Conservation (phyloP, 1,140 invertebrate genomes). For the Mya arenaria region DNA sequence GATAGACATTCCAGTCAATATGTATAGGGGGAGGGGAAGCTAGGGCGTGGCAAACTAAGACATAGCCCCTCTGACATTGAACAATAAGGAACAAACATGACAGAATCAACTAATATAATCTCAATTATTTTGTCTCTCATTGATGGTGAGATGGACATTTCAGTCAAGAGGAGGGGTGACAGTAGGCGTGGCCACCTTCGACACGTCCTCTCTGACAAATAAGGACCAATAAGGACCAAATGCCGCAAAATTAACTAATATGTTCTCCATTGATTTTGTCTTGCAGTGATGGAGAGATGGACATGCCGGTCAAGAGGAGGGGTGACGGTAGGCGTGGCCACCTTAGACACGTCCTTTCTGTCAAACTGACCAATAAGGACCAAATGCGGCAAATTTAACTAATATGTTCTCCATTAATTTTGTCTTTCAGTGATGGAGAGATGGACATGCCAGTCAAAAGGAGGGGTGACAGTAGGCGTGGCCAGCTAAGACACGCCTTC, state of each 20-base stretch:
- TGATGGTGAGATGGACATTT: constrained; percentile 43
- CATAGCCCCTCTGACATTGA: too few relatives aligned
- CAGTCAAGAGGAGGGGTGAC: not conserved
- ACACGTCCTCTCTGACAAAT: constrained; percentile 74
- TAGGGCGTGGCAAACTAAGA: too few relatives aligned
- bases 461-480: not conserved
- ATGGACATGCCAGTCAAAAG: constrained; percentile 22
- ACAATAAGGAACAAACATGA: too few relatives aligned
- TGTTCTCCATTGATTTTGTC: too few relatives aligned
- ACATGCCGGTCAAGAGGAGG: constrained; percentile 10
- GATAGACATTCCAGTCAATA: too few relatives aligned
- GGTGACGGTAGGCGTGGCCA: not conserved
- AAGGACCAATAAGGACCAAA: too few relatives aligned
- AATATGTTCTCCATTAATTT: too few relatives aligned
- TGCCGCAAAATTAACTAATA: too few relatives aligned
- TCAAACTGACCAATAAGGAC: too few relatives aligned
- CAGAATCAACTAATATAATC: too few relatives aligned
- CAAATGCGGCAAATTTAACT: too few relatives aligned
- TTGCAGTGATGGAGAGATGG: constrained; percentile 49
- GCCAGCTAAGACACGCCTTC: constrained; percentile 68
- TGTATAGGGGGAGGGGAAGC: too few relatives aligned
- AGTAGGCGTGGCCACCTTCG: constrained; percentile 52
- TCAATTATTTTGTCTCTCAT: constrained; percentile 30
- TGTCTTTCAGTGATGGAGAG: constrained; percentile 48
- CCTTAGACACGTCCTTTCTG: constrained; percentile 71